These are phyloP conservation scores for Andinoacara biseriatus DNA, from an alignment of 2,113 vertebrate species.

Conservation along the genomic window DNA sequence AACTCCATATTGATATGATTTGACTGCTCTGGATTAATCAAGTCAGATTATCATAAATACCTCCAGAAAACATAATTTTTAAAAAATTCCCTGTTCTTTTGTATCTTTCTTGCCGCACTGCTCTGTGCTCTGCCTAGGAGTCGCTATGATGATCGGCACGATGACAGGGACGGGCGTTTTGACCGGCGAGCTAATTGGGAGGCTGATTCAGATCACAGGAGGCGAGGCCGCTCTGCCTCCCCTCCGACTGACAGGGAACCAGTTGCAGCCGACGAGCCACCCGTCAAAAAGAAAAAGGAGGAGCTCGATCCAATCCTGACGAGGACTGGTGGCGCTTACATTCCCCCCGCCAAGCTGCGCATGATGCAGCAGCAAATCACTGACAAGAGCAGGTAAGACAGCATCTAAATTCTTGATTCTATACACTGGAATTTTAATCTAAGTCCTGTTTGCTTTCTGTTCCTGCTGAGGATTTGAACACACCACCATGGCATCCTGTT, in stretches of 20 bases:
- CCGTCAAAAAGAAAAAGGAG: conserved; percentile 94
- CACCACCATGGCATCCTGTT: neutral
- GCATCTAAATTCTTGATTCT: neutral
- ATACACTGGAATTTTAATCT: neutral
- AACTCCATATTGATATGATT: neutral
- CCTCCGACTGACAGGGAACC: conserved; percentile 73
- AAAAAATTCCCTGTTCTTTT: neutral
- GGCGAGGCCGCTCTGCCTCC: conserved; percentile 81
- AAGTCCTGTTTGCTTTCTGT: neutral
- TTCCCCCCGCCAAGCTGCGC: conserved; percentile 94
- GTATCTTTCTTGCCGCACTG: neutral
- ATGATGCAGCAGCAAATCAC: conserved; percentile 99
- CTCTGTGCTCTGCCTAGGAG: conserved; percentile 31
- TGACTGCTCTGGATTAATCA: neutral
- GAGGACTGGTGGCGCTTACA: conserved; percentile 95
- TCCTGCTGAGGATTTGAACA: neutral
- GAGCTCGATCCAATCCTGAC: conserved; percentile 94
- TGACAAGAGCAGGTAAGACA: conserved; percentile 91
- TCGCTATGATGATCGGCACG: conserved; percentile 56
- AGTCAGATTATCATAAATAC: neutral
- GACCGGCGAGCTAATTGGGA: conserved; percentile 76
- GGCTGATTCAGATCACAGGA: conserved; percentile 81
- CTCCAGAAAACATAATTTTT: neutral
- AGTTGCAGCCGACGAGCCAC: conserved; percentile 74
- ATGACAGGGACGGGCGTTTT: conserved; percentile 49